These are phyloP conservation scores for Myotis lucifugus DNA, from an alignment of 2,113 vertebrate species.

Conservation along the genomic window DNA sequence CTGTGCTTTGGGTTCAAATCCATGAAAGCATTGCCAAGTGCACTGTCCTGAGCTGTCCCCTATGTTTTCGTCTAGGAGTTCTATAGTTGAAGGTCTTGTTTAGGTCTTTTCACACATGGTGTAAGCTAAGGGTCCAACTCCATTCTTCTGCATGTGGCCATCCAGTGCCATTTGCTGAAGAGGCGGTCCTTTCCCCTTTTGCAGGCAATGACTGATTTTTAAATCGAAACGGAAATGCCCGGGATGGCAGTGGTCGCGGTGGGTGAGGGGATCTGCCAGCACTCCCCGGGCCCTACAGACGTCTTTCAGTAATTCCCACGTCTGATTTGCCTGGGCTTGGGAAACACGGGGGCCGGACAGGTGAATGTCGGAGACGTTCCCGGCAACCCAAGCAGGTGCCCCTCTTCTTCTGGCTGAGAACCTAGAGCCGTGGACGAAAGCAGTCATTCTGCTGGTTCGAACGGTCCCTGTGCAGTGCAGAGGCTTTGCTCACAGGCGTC, in stretches of 20 bases:
- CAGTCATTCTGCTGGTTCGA: background rate
- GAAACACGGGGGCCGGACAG: background rate
- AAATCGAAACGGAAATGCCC: background rate
- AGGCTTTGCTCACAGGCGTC: background rate
- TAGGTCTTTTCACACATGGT: background rate
- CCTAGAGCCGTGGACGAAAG: background rate
- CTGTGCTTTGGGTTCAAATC: background rate
- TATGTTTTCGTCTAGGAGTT: background rate
- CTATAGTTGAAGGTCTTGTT: background rate
- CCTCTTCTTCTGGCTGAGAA: background rate
- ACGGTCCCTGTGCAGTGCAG: background rate
- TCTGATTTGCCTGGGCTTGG: background rate
- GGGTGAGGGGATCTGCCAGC: background rate
- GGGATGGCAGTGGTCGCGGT: background rate
- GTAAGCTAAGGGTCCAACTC: background rate
- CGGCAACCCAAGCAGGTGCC: rapidly evolving
- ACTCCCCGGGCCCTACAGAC: no score
- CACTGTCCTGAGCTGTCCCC: background rate
- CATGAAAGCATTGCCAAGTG: background rate
- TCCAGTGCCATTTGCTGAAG: background rate
- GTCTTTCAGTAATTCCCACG: background rate
- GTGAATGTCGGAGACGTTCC: background rate
- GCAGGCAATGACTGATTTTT: background rate
- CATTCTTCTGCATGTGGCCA: background rate
- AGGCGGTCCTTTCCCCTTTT: background rate